phyloP scores from a whole-genome alignment of 1,140 invertebrate species.

The Lethrus apterus region DNA sequence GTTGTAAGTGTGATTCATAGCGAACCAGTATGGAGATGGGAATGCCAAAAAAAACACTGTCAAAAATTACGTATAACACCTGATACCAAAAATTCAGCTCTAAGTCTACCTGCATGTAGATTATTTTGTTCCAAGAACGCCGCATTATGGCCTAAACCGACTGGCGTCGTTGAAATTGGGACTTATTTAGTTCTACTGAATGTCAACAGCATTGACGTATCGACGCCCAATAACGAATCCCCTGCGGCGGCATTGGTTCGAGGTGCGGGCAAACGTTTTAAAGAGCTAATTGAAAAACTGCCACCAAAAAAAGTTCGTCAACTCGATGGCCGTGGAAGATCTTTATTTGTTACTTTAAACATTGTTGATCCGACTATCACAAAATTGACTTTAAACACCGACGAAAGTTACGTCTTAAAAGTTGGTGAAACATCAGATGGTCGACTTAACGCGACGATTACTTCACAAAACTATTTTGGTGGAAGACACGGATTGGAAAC shows the following conservation, averaged over 20 bases:
- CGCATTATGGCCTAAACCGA: slow-evolving; percentile 66
- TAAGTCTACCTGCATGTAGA: slow-evolving; percentile 54
- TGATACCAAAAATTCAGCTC: slow-evolving; percentile 43
- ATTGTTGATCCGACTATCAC: slow-evolving; percentile 29
- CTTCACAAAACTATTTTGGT: slow-evolving; percentile 61
- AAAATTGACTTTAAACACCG: slow-evolving; percentile 49
- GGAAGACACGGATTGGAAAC: slow-evolving; percentile 72
- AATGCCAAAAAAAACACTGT: slow-evolving; percentile 47
- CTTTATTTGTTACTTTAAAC: slow-evolving; percentile 33
- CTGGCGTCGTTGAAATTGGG: slow-evolving; percentile 52
- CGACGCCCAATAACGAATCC: slow-evolving; percentile 36
- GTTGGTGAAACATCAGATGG: slow-evolving; percentile 43
- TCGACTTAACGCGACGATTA: slow-evolving; percentile 53
- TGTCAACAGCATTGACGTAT: slow-evolving; percentile 47
- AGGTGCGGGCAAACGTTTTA: slow-evolving; percentile 36
- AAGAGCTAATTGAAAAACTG: slow-evolving; percentile 37
- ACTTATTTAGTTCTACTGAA: slow-evolving; percentile 53
- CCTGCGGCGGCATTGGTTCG: slow-evolving; percentile 41
- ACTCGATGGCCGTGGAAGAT: slow-evolving; percentile 31
- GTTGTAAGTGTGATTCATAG: slow-evolving; percentile 4
- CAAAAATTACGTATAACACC: slow-evolving; percentile 46
- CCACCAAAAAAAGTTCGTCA: slow-evolving; percentile 24
- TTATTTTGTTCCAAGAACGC: slow-evolving; percentile 53
- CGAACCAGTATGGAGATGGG: slow-evolving; percentile 46
- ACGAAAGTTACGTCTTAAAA: slow-evolving; percentile 60